These are phyloP conservation scores for Salticus scenicus DNA, from an alignment of 2,888 invertebrate genomes.

Conservation along the genomic window DNA sequence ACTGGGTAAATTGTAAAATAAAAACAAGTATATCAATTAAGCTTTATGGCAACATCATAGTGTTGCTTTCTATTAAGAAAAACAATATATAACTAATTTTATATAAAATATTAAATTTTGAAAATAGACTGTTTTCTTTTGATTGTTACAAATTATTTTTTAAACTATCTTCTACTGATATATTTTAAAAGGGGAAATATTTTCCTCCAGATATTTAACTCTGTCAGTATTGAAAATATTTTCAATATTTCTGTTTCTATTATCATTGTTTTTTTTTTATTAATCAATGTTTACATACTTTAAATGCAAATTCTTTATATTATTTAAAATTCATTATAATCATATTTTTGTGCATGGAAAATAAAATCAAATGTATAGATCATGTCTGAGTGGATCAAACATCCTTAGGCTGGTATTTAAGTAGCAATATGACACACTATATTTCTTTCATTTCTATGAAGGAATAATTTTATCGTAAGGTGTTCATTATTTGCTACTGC, in stretches of 20 bases:
- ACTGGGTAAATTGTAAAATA: constrained; percentile 12
- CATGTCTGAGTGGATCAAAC: background rate
- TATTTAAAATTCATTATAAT: background rate
- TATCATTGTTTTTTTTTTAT: background rate
- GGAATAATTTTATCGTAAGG: background rate
- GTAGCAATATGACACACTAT: background rate
- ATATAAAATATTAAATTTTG: background rate
- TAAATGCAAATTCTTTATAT: background rate
- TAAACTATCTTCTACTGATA: background rate
- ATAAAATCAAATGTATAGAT: constrained; percentile 10
- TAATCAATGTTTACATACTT: background rate
- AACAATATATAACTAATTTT: constrained; percentile 14
- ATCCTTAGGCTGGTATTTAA: background rate
- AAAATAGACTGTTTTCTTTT: background rate
- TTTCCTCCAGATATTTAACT: background rate
- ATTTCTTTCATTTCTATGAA: background rate
- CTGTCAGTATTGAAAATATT: constrained; percentile 4
- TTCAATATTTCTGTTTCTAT: background rate
- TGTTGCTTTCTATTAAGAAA: background rate
- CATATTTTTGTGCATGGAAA: constrained; percentile 6
- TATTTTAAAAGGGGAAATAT: background rate
- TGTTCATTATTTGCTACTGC: constrained; percentile 6
- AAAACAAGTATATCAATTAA: background rate
- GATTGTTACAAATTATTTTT: background rate
- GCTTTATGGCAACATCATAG: background rate